A percentile compares a stretch with the other conserved stretches of the same genome.
These are phyloP conservation scores for Andrena flavipes DNA, from an alignment of 2,888 invertebrate species.

Conservation along the genomic window DNA sequence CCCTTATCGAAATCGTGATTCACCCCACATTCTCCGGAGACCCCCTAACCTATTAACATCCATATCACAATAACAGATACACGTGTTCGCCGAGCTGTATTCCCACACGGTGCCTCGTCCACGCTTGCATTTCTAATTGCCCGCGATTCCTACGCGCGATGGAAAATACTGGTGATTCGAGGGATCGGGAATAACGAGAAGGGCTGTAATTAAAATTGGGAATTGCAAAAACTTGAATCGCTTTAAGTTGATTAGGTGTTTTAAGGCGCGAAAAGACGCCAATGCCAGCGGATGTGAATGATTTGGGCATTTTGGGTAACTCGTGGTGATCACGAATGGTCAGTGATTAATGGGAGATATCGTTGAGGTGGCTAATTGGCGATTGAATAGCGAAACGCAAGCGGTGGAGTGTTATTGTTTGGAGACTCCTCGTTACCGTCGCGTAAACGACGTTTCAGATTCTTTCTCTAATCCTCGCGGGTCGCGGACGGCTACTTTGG, in stretches of 20 bases:
- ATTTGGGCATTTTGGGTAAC: too few species aligned
- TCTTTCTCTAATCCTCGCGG: constrained; percentile 48
- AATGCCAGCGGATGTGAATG: neutral
- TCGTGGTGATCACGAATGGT: too few species aligned
- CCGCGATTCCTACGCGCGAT: constrained; percentile 30
- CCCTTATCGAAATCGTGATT: constrained; percentile 83
- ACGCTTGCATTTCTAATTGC: constrained; percentile 62
- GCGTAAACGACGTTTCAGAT: constrained; percentile 20
- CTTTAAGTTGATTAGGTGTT: neutral
- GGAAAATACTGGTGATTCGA: constrained; percentile 33
- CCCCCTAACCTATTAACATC: constrained; percentile 84
- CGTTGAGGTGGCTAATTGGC: neutral
- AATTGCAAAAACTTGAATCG: constrained; percentile 2
- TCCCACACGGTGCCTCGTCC: constrained; percentile 64
- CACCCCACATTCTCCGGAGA: constrained; percentile 81
- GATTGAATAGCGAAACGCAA: neutral
- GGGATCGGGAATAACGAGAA: too few species aligned
- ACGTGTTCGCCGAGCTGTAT: constrained; percentile 72
- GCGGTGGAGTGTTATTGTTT: constrained; percentile 21
- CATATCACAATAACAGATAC: constrained; percentile 82
- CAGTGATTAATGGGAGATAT: too few species aligned
- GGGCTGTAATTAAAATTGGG: neutral
- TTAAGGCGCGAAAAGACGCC: neutral
- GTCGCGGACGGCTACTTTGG: constrained; percentile 45
- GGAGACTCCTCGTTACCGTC: neutral